Conservation (phyloP, 1,140 invertebrate species). For the Drosophila arizonae region DNA sequence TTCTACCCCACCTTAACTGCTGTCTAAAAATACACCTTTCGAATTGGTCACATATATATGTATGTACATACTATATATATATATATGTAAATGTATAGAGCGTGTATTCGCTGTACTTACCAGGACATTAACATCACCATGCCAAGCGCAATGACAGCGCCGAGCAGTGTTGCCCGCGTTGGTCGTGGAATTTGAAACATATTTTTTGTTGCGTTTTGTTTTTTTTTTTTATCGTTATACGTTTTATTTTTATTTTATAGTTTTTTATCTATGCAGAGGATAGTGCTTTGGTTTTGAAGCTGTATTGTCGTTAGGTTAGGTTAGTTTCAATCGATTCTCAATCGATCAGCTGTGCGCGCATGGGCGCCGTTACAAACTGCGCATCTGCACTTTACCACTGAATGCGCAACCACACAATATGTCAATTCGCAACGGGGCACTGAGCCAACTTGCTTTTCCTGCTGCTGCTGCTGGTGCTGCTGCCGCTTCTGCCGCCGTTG, state of each 20-base stretch:
- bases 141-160: constrained; percentile 38
- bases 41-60: too few species aligned
- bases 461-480: constrained; percentile 5
- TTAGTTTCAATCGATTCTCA: constrained; percentile 15
- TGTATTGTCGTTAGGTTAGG: constrained; percentile 8
- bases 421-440: constrained; percentile 40
- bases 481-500: constrained; percentile 33
- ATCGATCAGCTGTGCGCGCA: constrained; percentile 43
- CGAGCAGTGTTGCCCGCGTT: constrained; percentile 46
- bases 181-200: constrained; percentile 66
- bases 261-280: constrained; percentile 10
- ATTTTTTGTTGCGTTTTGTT: constrained; percentile 16
- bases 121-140: constrained; percentile 59
- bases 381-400: constrained; percentile 40
- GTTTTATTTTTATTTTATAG: constrained; percentile 5
- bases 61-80: neutral
- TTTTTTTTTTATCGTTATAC: constrained; percentile 1
- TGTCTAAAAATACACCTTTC: neutral
- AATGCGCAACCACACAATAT: constrained; percentile 29
- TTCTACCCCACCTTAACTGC: too few species aligned
- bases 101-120: constrained; percentile 41
- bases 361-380: constrained; percentile 28
- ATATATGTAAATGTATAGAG: neutral
- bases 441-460: constrained; percentile 49
- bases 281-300: constrained; percentile 14